These are phyloP conservation scores for Leucoraja erinaceus DNA, from an alignment of 2,113 vertebrate species.

Conservation along the genomic window DNA sequence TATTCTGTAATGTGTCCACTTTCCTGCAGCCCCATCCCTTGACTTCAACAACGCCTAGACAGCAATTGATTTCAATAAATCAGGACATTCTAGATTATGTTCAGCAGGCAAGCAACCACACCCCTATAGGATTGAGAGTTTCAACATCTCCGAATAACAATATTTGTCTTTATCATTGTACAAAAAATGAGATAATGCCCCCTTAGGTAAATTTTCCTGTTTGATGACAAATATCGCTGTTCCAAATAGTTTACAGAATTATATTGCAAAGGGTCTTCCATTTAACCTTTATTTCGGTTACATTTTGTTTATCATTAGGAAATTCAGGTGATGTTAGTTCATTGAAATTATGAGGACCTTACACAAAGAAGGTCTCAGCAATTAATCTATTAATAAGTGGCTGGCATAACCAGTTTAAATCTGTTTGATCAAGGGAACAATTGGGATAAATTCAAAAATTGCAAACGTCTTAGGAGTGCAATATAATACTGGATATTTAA, in stretches of 20 bases:
- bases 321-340: not conserved
- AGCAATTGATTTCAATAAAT: too few species aligned
- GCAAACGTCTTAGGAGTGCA: not conserved
- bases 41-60: too few species aligned
- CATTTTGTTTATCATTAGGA: not conserved
- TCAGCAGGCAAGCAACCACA: too few species aligned
- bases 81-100: too few species aligned
- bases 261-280: not conserved
- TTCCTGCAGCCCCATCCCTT: too few species aligned
- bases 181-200: too few species aligned
- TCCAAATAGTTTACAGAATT: not conserved
- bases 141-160: too few species aligned
- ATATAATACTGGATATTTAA: not conserved
- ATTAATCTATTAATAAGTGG: not conserved
- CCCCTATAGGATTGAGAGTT: too few species aligned
- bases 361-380: not conserved
- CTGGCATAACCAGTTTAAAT: not conserved
- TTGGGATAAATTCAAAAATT: not conserved
- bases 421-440: not conserved
- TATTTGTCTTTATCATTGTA: too few species aligned
- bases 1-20: too few species aligned
- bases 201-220: too few species aligned
- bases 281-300: not conserved
- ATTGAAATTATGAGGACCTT: not conserved
- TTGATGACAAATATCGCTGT: not conserved